Evolutionary conservation across 2,113 vertebrate species (phyloP), one percentile per base, ranked within the genome.

Genomic region (Neoarius graeffei): DNA sequence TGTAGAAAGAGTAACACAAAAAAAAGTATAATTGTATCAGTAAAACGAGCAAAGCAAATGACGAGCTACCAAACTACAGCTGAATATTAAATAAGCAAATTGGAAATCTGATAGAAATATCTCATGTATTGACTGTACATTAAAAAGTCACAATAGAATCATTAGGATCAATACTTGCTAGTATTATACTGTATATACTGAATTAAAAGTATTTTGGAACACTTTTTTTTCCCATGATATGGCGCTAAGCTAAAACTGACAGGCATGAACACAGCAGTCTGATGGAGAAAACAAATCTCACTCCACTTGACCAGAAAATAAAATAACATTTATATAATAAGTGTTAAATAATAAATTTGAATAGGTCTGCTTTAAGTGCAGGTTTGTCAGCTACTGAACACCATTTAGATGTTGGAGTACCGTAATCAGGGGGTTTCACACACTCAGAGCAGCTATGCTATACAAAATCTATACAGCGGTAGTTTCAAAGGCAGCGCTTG

Each of bases 401-500:
- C 76, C 87, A 71, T 85, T 83, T 25, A 27, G 79, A 87, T 59
- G 62, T 66, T 25, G 4, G 52, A 71, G 42, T 81, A 42, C 23
- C 20, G 57, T 57, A 77, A 71, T 56, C 20, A 50, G 66, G 79
- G 67, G 76, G 42, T 11, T 82, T 85, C 77, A 87, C 88, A 88
- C 83, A 84, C 83, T 59, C 27, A 17, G 56, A 87, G 86, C 57
- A 27, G 74, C 81, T 84, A 87, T 56, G 84, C 81, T 80, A 74
- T 84, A 85, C 80, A 80, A 91, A 89, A 87, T 84, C 81, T 87
- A 80, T 87, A 88, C 73, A 87, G 81, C 86, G 13, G 52, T 42
- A 87, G 76, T 86, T 89, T 30, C 48, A 81, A 86, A 89, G 89
- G 90, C 89, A 91, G 87, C 89, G 83, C 85, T 88, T 83, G 85